These are phyloP conservation scores for Mirza zaza DNA, from an alignment of 2,113 vertebrate species.

Conservation along the genomic window DNA sequence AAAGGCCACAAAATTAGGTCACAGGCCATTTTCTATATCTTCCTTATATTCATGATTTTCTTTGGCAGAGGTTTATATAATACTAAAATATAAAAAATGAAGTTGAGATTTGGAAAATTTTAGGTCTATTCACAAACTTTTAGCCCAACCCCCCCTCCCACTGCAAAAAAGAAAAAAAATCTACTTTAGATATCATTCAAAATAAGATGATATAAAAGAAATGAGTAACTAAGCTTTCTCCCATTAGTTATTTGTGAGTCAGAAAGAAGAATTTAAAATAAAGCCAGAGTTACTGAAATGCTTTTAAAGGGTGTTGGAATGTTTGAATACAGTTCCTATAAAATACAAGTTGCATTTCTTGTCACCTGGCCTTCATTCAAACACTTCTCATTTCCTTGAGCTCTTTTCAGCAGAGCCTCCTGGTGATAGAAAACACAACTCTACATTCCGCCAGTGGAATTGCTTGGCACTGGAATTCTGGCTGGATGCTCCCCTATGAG, in stretches of 20 bases:
- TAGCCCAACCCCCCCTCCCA: rapidly evolving
- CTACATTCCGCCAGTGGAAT: neutral
- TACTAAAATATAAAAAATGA: neutral
- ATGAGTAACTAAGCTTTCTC: neutral
- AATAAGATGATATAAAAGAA: neutral
- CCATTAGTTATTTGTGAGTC: neutral
- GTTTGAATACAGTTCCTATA: neutral
- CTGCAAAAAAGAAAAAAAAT: neutral
- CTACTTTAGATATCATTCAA: neutral
- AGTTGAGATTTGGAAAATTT: neutral
- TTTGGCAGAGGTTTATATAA: neutral
- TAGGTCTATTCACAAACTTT: neutral
- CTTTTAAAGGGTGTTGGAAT: neutral
- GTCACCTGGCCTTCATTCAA: constrained; percentile 44
- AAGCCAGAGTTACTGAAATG: neutral
- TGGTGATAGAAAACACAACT: constrained; percentile 40
- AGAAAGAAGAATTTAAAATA: constrained; percentile 23
- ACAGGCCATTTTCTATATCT: neutral
- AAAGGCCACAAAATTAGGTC: too few species aligned
- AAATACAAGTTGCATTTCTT: constrained; percentile 24
- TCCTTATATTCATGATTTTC: neutral
- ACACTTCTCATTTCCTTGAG: constrained; percentile 1
- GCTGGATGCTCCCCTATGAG: neutral
- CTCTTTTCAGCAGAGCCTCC: neutral
- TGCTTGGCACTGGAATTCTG: neutral